Percentiles rank a stretch among this genome's conserved stretches.
phyloP scores from a whole-genome alignment of 1,140 invertebrate genomes.

The Monomorium pharaonis region DNA sequence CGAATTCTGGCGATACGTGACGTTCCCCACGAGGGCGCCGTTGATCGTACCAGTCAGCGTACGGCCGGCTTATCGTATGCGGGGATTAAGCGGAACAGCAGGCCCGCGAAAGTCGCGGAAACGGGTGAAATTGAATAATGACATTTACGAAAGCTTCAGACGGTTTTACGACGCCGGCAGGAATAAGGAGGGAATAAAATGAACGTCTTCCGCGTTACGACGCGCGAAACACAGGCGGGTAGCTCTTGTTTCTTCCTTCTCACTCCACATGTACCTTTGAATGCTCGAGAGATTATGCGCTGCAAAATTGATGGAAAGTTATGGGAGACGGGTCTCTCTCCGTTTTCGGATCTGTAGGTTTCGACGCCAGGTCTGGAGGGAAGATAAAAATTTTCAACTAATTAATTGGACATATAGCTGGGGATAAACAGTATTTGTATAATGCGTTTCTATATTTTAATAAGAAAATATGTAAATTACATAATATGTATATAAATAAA shows the following conservation, averaged over 20 bases:
- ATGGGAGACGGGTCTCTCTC: neutral
- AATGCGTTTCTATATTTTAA: neutral
- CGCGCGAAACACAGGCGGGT: neutral
- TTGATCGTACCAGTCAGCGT: neutral
- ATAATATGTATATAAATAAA: neutral
- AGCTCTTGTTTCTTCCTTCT: neutral
- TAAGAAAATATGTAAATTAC: too few species aligned
- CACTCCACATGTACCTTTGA: neutral
- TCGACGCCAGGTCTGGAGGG: neutral
- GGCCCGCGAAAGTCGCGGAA: conserved; percentile 20
- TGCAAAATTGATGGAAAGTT: neutral
- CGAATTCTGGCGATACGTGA: conserved; percentile 35
- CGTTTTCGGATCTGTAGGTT: neutral
- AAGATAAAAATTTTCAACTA: neutral
- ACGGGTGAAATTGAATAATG: conserved; percentile 46
- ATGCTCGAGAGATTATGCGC: neutral
- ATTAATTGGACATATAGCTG: neutral
- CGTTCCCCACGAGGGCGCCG: neutral
- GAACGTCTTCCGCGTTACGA: neutral
- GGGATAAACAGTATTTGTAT: neutral
- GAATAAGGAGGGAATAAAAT: neutral
- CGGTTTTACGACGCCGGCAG: conserved; percentile 56
- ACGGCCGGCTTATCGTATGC: neutral
- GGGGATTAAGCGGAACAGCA: neutral
- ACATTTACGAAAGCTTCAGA: conserved; percentile 52